Conservation (phyloP, 2,113 vertebrate species). For the Pseudolaguvia tuberculata region DNA sequence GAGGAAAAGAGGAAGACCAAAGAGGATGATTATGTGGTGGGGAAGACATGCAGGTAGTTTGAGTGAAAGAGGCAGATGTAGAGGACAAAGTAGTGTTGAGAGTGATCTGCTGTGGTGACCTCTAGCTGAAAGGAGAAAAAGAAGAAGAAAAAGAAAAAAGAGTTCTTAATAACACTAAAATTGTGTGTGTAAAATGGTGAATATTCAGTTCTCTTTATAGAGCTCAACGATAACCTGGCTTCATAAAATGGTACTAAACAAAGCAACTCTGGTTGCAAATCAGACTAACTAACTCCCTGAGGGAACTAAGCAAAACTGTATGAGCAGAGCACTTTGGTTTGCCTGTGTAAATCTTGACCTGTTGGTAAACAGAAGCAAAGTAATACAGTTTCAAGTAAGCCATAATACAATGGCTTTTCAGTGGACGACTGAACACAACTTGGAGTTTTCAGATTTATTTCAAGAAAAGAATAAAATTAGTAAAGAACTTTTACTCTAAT, state of each 20-base stretch:
- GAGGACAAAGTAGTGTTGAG: too few relatives aligned
- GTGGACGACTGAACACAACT: not conserved
- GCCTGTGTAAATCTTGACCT: constrained; percentile 14
- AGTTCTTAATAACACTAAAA: constrained; percentile 33
- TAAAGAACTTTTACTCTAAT: too few relatives aligned
- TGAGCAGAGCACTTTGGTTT: constrained; percentile 19
- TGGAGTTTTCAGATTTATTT: not conserved
- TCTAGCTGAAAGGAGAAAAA: too few relatives aligned
- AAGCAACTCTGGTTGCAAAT: constrained; percentile 16
- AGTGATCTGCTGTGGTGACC: too few relatives aligned
- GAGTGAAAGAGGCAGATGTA: too few relatives aligned
- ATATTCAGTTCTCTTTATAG: constrained; percentile 15
- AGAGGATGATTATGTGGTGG: too few relatives aligned
- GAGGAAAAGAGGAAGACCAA: too few relatives aligned
- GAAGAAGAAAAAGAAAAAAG: too few relatives aligned
- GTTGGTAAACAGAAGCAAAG: not conserved
- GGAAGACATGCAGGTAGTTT: too few relatives aligned
- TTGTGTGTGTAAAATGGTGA: constrained; percentile 19
- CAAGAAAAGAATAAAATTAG: too few relatives aligned
- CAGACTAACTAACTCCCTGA: constrained; percentile 7
- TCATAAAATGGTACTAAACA: constrained; percentile 15
- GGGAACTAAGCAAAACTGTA: constrained; percentile 11
- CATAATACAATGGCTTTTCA: not conserved
- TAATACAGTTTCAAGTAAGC: constrained; percentile 14
- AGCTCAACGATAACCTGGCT: constrained; percentile 25